Base-by-base conservation (phyloP, 2,797 vertebrate species). In the Bradypodion pumilum region DNA sequence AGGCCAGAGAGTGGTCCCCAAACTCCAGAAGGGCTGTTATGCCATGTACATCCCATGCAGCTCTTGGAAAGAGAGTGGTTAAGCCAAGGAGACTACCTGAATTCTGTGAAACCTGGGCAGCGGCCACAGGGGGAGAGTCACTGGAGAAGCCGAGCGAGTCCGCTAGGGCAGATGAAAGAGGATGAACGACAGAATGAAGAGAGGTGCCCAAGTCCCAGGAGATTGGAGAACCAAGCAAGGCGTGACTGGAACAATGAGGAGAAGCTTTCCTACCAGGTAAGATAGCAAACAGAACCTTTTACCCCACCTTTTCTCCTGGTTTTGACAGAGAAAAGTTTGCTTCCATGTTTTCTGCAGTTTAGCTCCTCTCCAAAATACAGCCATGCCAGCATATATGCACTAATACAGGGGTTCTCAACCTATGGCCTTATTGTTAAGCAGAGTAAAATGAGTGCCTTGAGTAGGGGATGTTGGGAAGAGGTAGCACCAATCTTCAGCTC, bases 211-310 rank as follows among this genome's bases (percentile, higher is more conserved):
- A 74, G 68, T 74, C 83, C 85, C 7, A 46, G 80, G 81, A 91
- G 74, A 74, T 77, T 89, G 37, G 91, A 93, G 56, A 94, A 91
- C 69, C 90, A 90, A 37, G 5, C 92, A 81, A 91, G 91, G 86
- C 85, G 32, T 0, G 16, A 88, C 56, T 81, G 87, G 88, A 83
- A 27, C 4, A 89, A 63, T 32, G 90, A 87, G 78, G 89, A 74
- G 37, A 87, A 83, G 76, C 86, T 88, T 5, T 27, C 81, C 59
- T 86, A 86, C 35, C 85, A 89, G 0, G 94, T 94, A 90, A 93
- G 91, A 89, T 90, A 8, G 29, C 35, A 29, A 32, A 29, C 2
- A 16, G 23, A 69, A 68, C 29, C 7, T 27, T 13, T 4, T 29
- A 7, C 27, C 8, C 35, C 46, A 40, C 68, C 37, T 69, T 80